These are phyloP conservation scores for Electrophaes corylata DNA, from an alignment of 2,888 invertebrate genomes.

Conservation along the genomic window DNA sequence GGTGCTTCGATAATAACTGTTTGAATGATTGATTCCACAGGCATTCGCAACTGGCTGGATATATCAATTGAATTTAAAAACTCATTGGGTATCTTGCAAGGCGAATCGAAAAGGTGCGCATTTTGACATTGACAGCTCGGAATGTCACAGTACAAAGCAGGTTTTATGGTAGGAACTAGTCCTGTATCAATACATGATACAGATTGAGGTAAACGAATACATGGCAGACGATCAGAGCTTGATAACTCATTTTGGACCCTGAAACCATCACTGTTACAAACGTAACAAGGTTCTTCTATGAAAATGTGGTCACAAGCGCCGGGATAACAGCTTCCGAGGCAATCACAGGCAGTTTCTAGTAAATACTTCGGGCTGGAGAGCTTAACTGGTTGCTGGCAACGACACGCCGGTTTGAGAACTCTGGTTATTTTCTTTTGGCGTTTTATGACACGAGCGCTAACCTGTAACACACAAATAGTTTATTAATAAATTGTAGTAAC, in stretches of 20 bases:
- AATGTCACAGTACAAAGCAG: conserved; percentile 14
- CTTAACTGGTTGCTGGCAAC: conserved; percentile 3
- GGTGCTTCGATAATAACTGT: conserved; percentile 10
- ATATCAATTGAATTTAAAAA: conserved; percentile 5
- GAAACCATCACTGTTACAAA: conserved; percentile 17
- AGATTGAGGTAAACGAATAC: conserved; percentile 23
- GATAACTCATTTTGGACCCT: conserved; percentile 18
- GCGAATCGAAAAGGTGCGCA: neutral
- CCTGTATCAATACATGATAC: conserved; percentile 1
- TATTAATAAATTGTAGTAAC: too few relatives aligned
- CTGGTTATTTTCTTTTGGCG: conserved; percentile 27
- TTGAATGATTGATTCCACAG: conserved; percentile 8
- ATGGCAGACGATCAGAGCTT: conserved; percentile 21
- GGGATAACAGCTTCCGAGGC: neutral
- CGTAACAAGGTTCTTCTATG: conserved; percentile 30
- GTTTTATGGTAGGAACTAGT: conserved; percentile 10
- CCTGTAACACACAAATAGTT: too few relatives aligned
- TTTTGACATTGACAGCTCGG: conserved; percentile 25
- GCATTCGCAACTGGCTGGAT: conserved; percentile 9
- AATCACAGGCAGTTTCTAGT: neutral
- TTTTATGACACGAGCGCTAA: conserved; percentile 26
- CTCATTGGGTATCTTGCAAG: conserved; percentile 1
- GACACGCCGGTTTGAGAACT: conserved; percentile 3
- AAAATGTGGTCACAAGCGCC: conserved; percentile 20
- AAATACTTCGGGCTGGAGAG: neutral